Base-by-base conservation (phyloP, 2,888 invertebrate species). In the Spodoptera littoralis region DNA sequence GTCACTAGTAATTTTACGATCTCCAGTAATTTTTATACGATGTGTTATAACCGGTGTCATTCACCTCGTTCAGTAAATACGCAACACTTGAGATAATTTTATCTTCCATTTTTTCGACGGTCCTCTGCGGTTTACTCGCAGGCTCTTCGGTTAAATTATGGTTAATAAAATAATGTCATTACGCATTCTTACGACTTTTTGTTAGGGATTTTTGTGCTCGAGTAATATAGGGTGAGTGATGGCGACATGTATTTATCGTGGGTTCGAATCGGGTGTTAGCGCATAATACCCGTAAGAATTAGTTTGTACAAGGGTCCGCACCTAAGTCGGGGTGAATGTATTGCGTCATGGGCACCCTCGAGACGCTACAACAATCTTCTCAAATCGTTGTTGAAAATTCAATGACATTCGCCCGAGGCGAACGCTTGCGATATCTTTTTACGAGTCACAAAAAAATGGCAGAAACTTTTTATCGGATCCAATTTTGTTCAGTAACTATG, bases 401-500 rank as follows among this genome's bases (percentile, higher is more conserved):
- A 87, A 89, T 87, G 88, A 86, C 87, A 87, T 83, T 84, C 81
- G 86, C 87, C 80, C 70, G 76, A 80, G 83, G 86, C 86, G 80
- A 77, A 77, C 79, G 79, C 76, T 76, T 74, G 78, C 84, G 84
- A 85, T 90, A 88, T 89, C 85, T 86, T 87, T 88, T 87, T 87
- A 87, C 84, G 86, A 87, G 84, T 86, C 82, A 81, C 85, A 86
- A 89, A 87, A 88, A 89, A 88, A 86, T 86, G 82, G 82, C 80
- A 81, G 75, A 86, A 86, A 87, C 83, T 86, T 88, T 89, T 88
- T 89, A 89, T 88, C 88, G 82, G 84, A 88, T 88, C 88, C 90
- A 89, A 89, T 90, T 90, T 88, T 85, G 88, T 85, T 85, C 86
- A 86, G 88, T 85, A 87, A 88, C 88, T 87, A 88, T 88, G 82